Base-by-base conservation (phyloP, 2,888 invertebrate species). In the Gymnocheta viridis region DNA sequence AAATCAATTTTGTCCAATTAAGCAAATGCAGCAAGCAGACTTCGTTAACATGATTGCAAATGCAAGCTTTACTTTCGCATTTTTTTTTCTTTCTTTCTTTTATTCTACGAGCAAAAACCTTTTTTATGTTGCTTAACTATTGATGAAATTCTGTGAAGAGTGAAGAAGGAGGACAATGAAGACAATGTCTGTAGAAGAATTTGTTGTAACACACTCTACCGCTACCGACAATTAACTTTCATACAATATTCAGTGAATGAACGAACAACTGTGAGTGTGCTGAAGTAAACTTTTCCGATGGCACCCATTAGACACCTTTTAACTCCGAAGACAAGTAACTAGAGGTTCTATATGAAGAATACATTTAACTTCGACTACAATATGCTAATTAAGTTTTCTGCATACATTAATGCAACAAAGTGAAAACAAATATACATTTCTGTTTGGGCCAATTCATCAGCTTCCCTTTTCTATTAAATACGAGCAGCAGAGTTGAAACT, bases 1-100 rank as follows among this genome's bases (percentile, higher is more conserved):
- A 79, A 79, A 79, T 64, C 78, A 79, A 79, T 79, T 79, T 70
- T 54, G 62, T 70, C 51, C 78, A 79, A 79, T 79, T 79, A 70
- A 64, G 70, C 54, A 70, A 70, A 79, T 62, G 56, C 54, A 56
- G 54, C 24, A 56, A 60, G 60, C 60, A 22, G 62, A 32, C 32
- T 62, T 79, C 70, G 62, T 70, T 79, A 64, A 41, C 62, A 44
- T 66, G 44, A 66, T 74, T 76, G 22, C 14, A 44, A 54, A 44
- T 66, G 64, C 29, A 74, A 74, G 41, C 29, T 38, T 19, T 22
- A 12, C 49, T 12, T 64, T 10, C 54, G 27, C 2, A 29, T 3
- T 51, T 51, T 29, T 47, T n/a, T 12, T 27, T 19, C 32, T 58
- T 22, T 19, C 12, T 27, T 41, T 62, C 10, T 17, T 9, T 4